Evolutionary conservation across 2,888 invertebrate species (phyloP).

Genomic region (Alloscopus bannaensis): DNA sequence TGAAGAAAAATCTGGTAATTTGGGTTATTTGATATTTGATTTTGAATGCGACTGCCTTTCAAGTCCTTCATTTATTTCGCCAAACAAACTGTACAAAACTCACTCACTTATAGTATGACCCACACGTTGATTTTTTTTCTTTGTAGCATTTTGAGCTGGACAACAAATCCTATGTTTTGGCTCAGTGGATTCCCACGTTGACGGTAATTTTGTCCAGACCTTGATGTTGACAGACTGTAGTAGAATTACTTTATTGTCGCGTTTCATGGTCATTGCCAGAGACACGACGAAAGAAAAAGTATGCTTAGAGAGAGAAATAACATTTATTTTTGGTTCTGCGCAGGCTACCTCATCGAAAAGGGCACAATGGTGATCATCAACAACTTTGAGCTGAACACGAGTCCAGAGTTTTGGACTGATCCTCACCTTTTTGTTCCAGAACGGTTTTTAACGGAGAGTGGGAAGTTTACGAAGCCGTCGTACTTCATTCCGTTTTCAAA

Average conservation of each 20-base stretch:
- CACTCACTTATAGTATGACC: constrained; percentile 24
- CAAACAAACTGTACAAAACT: too few relatives aligned
- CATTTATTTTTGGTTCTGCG: constrained; percentile 52
- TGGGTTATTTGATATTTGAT: too few relatives aligned
- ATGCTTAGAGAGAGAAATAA: constrained; percentile 7
- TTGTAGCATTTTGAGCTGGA: constrained; percentile 61
- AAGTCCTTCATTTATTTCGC: too few relatives aligned
- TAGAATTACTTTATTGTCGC: constrained; percentile 46
- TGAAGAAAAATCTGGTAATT: too few relatives aligned
- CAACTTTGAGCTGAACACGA: constrained; percentile 87
- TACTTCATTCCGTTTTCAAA: constrained; percentile 91
- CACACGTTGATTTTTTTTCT: constrained; percentile 22
- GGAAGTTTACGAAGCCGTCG: constrained; percentile 80
- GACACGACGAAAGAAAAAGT: constrained; percentile 45
- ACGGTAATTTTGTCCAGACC: constrained; percentile 77
- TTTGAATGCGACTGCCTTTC: too few relatives aligned
- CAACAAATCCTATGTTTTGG: constrained; percentile 81
- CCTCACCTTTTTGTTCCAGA: constrained; percentile 85
- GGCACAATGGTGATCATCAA: constrained; percentile 90
- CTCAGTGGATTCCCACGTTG: constrained; percentile 85
- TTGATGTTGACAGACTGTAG: constrained; percentile 60
- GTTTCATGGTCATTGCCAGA: constrained; percentile 61
- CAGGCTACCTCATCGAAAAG: constrained; percentile 84
- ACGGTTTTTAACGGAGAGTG: constrained; percentile 81
- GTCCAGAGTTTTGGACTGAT: constrained; percentile 83